Conservation (phyloP, 2,888 invertebrate species). For the Troides aeacus region DNA sequence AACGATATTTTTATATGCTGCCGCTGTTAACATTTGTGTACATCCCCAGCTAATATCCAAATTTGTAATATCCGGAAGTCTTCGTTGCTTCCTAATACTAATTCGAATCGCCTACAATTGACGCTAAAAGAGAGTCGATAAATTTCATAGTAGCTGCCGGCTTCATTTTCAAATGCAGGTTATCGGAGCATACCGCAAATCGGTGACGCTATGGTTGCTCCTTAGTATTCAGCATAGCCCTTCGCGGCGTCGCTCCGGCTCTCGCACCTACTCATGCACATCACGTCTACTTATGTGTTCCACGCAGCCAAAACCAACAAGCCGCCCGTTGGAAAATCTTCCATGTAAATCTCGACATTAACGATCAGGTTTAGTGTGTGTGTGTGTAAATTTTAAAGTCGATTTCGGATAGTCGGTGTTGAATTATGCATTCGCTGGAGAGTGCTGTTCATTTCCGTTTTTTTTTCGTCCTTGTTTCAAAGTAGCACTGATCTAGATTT, state of each 20-base stretch:
- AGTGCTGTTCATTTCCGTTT: conserved; percentile 8
- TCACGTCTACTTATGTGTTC: conserved; percentile 78
- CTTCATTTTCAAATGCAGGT: conserved; percentile 78
- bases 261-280: conserved; percentile 67
- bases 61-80: conserved; percentile 48
- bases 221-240: conserved; percentile 71
- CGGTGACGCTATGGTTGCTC: conserved; percentile 70
- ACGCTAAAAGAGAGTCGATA: conserved; percentile 70
- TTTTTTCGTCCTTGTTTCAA: conserved; percentile 13
- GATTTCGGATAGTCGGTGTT: conserved; percentile 15
- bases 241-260: conserved; percentile 62
- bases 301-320: conserved; percentile 56
- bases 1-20: background rate
- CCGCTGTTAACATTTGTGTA: conserved; percentile 21
- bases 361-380: conserved; percentile 73
- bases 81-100: conserved; percentile 46
- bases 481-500: background rate
- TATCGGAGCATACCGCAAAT: conserved; percentile 78
- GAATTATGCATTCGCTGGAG: conserved; percentile 25
- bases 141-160: conserved; percentile 70
- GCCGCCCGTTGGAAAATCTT: conserved; percentile 72
- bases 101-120: conserved; percentile 53
- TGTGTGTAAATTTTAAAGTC: conserved; percentile 61
- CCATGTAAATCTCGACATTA: conserved; percentile 77
- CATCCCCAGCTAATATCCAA: conserved; percentile 29